Evolutionary conservation across 1,140 invertebrate species (phyloP).

Genomic region (Calycopis cecrops): DNA sequence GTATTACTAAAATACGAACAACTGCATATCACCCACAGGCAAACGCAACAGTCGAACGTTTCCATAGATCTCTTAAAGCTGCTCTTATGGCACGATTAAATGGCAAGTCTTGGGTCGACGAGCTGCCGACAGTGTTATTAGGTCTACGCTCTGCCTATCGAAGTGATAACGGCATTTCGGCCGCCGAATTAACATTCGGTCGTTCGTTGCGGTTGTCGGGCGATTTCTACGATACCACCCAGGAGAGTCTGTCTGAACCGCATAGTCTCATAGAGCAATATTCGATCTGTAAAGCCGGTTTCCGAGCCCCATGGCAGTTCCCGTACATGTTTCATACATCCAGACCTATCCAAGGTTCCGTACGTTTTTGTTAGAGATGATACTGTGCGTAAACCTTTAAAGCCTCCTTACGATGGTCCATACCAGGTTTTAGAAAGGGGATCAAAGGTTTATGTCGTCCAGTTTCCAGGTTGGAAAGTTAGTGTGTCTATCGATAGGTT

Average conservation of each 20-base stretch:
- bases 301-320: not conserved
- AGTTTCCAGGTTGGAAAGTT: not conserved
- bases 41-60: constrained; percentile 42
- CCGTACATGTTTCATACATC: constrained; percentile 18
- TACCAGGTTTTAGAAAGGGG: constrained; percentile 35
- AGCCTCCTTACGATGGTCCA: constrained; percentile 50
- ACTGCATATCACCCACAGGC: constrained; percentile 11
- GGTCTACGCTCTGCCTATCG: not conserved
- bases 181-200: constrained; percentile 7
- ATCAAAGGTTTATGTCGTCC: constrained; percentile 24
- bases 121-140: no score
- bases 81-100: no score
- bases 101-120: no score
- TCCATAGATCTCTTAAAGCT: constrained; percentile 59
- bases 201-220: constrained; percentile 17
- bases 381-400: constrained; percentile 32
- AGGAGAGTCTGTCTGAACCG: not conserved
- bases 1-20: constrained; percentile 1
- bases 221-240: constrained; percentile 10
- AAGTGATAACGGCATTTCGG: not conserved
- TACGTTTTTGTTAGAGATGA: constrained; percentile 48
- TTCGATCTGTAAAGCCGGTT: not conserved
- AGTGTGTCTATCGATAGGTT: not conserved
- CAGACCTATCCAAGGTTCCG: constrained; percentile 29
- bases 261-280: not conserved